phyloP scores from a whole-genome alignment of 1,140 invertebrate genomes.

The Neodiprion lecontei region DNA sequence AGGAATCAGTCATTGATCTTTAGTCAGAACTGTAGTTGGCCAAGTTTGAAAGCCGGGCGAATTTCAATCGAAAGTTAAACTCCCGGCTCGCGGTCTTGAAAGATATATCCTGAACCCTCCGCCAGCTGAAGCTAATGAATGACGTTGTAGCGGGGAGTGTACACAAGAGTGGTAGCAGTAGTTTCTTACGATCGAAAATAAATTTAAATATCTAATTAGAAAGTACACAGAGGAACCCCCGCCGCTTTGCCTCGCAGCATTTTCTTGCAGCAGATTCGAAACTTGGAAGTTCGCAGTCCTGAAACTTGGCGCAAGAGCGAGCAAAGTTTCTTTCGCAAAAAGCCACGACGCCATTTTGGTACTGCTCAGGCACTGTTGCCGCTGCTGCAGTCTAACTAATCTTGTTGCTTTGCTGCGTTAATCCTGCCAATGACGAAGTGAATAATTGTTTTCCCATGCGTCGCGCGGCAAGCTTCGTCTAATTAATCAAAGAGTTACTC shows the following conservation, averaged over 20 bases:
- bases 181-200: conserved; percentile 39
- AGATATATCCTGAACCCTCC: too few relatives aligned
- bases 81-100: too few relatives aligned
- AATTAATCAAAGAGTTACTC: conserved; percentile 25
- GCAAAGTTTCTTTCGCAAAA: neutral
- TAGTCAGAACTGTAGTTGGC: too few relatives aligned
- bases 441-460: conserved; percentile 46
- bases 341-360: conserved; percentile 18
- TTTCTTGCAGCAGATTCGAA: neutral
- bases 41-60: too few relatives aligned
- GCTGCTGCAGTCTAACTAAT: conserved; percentile 44
- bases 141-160: too few relatives aligned
- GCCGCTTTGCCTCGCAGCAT: neutral
- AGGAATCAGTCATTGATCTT: too few relatives aligned
- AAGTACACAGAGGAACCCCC: conserved; percentile 33
- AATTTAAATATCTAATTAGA: conserved; percentile 60
- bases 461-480: conserved; percentile 18
- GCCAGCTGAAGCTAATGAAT: too few relatives aligned
- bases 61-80: too few relatives aligned
- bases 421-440: conserved; percentile 28
- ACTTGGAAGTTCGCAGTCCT: neutral
- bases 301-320: neutral
- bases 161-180: neutral
- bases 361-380: conserved; percentile 23
- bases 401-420: conserved; percentile 39